phyloP scores from a whole-genome alignment of 37 sponge, comb jelly and placozoan genomes.

The Mnemiopsis leidyi region DNA sequence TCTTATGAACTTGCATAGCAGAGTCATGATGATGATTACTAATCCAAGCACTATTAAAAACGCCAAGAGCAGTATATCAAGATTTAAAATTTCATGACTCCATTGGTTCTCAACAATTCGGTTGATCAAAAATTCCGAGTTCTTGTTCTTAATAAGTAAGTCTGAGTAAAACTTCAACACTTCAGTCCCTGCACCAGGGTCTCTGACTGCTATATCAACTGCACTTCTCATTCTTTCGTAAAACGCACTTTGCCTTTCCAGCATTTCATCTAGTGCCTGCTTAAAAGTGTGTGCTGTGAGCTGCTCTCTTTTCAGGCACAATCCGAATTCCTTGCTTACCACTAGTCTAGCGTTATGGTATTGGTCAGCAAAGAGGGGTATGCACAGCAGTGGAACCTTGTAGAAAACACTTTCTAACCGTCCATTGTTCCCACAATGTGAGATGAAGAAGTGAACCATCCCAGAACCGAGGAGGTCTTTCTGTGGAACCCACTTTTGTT shows the following conservation, averaged over 20 bases:
- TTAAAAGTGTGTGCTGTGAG: not conserved
- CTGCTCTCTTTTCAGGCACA: not conserved
- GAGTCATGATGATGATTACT: too few species aligned
- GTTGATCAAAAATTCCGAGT: not conserved
- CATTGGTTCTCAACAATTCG: not conserved
- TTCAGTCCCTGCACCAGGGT: conserved; percentile 41
- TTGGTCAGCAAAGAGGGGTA: conserved; percentile 49
- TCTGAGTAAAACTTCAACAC: conserved; percentile 30
- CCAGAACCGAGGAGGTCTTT: conserved; percentile 19
- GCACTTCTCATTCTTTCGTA: not conserved
- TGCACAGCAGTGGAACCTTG: conserved; percentile 5
- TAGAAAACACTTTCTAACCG: conserved; percentile 37
- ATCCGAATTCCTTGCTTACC: not conserved
- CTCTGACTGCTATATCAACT: not conserved
- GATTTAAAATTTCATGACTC: not conserved
- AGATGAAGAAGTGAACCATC: not conserved
- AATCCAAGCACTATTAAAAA: too few species aligned
- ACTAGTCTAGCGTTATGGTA: conserved; percentile 48
- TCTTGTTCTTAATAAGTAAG: not conserved
- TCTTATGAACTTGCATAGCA: too few species aligned
- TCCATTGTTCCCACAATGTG: conserved; percentile 48
- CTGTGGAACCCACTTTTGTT: not conserved
- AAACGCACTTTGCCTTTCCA: not conserved
- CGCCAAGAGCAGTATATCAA: conserved; percentile 1
- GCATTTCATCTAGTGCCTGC: not conserved